Evolutionary conservation across 2,888 invertebrate genomes (phyloP).

Genomic region (Pycnomerus fuliginosus): DNA sequence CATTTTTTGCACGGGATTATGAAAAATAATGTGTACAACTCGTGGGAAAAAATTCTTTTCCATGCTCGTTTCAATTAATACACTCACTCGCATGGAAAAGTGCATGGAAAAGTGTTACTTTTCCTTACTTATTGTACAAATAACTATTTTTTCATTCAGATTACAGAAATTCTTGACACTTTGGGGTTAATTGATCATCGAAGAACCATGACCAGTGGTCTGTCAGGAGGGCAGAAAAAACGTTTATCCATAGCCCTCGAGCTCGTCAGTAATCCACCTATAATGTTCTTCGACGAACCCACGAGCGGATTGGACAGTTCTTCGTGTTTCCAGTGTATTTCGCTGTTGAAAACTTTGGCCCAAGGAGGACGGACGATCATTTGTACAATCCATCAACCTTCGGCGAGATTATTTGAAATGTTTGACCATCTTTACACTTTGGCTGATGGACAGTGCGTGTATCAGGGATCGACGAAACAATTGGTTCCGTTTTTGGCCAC

Average conservation of each 20-base stretch:
- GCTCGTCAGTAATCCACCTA: constrained; percentile 93
- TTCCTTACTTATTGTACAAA: too few species aligned
- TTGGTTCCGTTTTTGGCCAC: constrained; percentile 80
- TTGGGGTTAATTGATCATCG: constrained; percentile 84
- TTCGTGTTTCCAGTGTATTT: constrained; percentile 92
- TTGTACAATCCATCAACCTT: constrained; percentile 95
- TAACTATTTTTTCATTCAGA: too few species aligned
- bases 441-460: constrained; percentile 93
- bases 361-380: constrained; percentile 88
- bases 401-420: constrained; percentile 95
- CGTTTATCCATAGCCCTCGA: constrained; percentile 92
- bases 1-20: too few species aligned
- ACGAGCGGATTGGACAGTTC: constrained; percentile 95
- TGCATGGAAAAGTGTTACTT: too few species aligned
- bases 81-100: too few species aligned
- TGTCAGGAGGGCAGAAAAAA: constrained; percentile 95
- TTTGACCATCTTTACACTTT: constrained; percentile 93
- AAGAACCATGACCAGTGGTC: constrained; percentile 85
- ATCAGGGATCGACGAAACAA: constrained; percentile 84
- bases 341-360: constrained; percentile 83
- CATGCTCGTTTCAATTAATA: too few species aligned
- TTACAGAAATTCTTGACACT: constrained; percentile 88
- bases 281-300: constrained; percentile 98
- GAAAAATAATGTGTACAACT: too few species aligned
- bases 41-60: too few species aligned